Percentiles rank a stretch among this genome's conserved stretches.
Evolutionary conservation across 2,888 invertebrate genomes (phyloP).

Genomic region (Timema podura): DNA sequence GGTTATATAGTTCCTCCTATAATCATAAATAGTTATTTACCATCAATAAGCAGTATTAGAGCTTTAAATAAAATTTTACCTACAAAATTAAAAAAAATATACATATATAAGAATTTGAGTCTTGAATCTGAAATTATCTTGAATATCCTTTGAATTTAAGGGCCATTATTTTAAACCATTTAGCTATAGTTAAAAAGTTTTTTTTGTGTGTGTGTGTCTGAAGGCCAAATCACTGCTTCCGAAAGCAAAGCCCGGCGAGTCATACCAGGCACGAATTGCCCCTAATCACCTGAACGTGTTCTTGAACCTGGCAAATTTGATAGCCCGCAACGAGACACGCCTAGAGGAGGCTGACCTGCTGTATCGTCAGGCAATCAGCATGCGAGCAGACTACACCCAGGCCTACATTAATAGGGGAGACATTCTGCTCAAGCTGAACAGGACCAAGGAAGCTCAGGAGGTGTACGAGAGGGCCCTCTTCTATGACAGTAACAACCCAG

Average conservation of each 20-base stretch:
- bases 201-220: too few relatives aligned
- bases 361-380: conserved; percentile 93
- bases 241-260: conserved; percentile 88
- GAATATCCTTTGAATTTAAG: too few relatives aligned
- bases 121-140: too few relatives aligned
- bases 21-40: too few relatives aligned
- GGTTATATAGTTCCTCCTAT: too few relatives aligned
- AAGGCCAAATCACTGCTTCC: conserved; percentile 83
- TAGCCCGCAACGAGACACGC: conserved; percentile 86
- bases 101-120: too few relatives aligned
- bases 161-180: too few relatives aligned
- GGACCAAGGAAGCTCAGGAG: conserved; percentile 90
- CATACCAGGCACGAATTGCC: conserved; percentile 92
- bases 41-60: too few relatives aligned
- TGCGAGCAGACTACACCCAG: conserved; percentile 93
- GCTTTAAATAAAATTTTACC: too few relatives aligned
- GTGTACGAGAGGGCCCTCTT: conserved; percentile 89
- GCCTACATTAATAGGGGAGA: conserved; percentile 97
- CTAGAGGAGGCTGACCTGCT: conserved; percentile 92
- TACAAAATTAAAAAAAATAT: too few relatives aligned
- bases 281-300: conserved; percentile 96
- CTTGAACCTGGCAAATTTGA: conserved; percentile 89
- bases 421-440: conserved; percentile 89
- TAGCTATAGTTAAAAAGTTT: too few relatives aligned
- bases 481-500: conserved; percentile 91